Base-by-base conservation (phyloP, 2,888 invertebrate genomes). In the Unio delphinus region DNA sequence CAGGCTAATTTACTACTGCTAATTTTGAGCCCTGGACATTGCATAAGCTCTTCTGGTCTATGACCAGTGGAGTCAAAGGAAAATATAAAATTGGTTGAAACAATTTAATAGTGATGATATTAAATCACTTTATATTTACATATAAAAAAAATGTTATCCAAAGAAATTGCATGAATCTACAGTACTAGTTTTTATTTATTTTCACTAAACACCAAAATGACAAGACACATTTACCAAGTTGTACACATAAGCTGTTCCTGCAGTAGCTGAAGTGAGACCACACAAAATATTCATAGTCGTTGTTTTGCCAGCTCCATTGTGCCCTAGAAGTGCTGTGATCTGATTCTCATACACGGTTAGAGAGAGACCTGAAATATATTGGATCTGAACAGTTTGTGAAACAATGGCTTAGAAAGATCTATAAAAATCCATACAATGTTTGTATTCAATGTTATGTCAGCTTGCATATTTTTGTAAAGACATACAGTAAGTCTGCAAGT, bases 291-390 rank as follows among this genome's bases (percentile, higher is more conserved):
- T 95, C 87, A 96, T 94, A 15, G 95, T 91, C 0, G 95, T 95
- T 0, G 95, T 95, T 90, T 96, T 96, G 7, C 96, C 96, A 57
- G 96, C 95, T 0, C 95, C 95, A 85, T 96, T 96, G 83, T 95
- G 95, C 0, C 95, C 96, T 72, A 96, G 90, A 28, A 96, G 94
- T 0, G 95, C 95, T 0, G 95, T 96, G 74, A 96, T 95, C 89
- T 96, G 95, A 0, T 93, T 95, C 87, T 95, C 95, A 90, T 95
- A 96, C 75, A 96, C 81, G 69, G 94, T 94, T 70, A 95, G 90
- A 87, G 94, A 94, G 56, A 95, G 94, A 4, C 94, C 90, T 90
- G 82, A 18, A 67, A 55, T 15, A 45, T 6, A 18, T 54, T 54
- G 11, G 17, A 45, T 63, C 54, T 34, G 34, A 34, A 34, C 34